Percentiles rank a stretch among this genome's conserved stretches.
These are phyloP conservation scores for Chelonus insularis DNA, from an alignment of 1,140 invertebrate genomes.

Conservation along the genomic window DNA sequence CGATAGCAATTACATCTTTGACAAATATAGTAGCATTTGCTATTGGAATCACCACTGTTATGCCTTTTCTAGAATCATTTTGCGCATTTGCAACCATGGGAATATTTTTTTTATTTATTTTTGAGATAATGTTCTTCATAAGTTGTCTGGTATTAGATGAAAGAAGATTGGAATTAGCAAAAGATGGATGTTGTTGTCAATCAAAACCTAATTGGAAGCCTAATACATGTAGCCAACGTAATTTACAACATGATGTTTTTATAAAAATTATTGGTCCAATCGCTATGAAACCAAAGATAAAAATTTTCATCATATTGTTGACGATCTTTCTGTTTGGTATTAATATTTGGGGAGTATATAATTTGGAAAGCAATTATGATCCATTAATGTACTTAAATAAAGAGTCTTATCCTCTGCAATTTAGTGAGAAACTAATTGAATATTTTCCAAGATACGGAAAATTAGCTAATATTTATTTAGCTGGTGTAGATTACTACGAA, in stretches of 20 bases:
- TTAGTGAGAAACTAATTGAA: slow-evolving; percentile 51
- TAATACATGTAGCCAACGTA: slow-evolving; percentile 58
- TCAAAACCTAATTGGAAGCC: slow-evolving; percentile 54
- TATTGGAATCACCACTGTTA: slow-evolving; percentile 64
- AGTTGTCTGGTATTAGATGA: slow-evolving; percentile 64
- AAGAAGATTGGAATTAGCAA: slow-evolving; percentile 50
- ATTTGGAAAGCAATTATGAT: slow-evolving; percentile 64
- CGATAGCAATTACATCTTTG: slow-evolving; percentile 71
- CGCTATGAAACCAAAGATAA: slow-evolving; percentile 55
- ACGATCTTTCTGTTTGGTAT: slow-evolving; percentile 42
- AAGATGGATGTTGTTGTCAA: slow-evolving; percentile 60
- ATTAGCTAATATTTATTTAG: slow-evolving; percentile 59
- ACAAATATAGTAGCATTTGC: slow-evolving; percentile 70
- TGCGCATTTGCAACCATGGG: slow-evolving; percentile 61
- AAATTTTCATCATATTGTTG: slow-evolving; percentile 54
- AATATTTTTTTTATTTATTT: slow-evolving; percentile 60
- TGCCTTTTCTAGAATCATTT: slow-evolving; percentile 61
- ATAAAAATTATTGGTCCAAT: slow-evolving; percentile 58
- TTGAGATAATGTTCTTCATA: slow-evolving; percentile 64
- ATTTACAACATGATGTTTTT: slow-evolving; percentile 57
- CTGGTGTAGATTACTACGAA: slow-evolving; percentile 52
- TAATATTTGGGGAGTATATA: slow-evolving; percentile 57
- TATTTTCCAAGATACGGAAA: slow-evolving; percentile 61
- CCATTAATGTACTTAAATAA: slow-evolving; percentile 64
- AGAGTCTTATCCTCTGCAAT: slow-evolving; percentile 56